Percentiles rank a stretch among this genome's conserved stretches.
These are phyloP conservation scores for Eupithecia abbreviata DNA, from an alignment of 2,888 invertebrate genomes.

Conservation along the genomic window DNA sequence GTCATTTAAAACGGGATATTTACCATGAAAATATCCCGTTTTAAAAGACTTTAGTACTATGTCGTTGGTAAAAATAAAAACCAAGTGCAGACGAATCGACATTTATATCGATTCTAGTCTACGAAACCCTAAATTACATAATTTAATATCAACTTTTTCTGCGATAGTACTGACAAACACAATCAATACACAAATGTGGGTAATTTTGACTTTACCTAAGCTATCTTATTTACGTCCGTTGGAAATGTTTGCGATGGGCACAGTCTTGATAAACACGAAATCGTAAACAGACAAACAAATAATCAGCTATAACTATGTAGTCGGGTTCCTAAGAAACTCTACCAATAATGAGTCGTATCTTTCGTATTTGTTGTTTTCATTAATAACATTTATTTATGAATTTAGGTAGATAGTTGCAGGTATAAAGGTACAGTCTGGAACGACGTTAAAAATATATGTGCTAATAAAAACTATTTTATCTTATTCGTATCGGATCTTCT, in stretches of 20 bases:
- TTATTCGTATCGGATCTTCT: background rate
- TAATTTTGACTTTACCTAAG: slow-evolving; percentile 36
- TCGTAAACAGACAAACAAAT: slow-evolving; percentile 36
- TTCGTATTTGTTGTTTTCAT: background rate
- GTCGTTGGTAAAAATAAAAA: too few relatives aligned
- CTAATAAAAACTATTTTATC: background rate
- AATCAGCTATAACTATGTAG: slow-evolving; percentile 7
- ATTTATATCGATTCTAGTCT: too few relatives aligned
- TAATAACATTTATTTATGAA: background rate
- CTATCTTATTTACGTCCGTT: slow-evolving; percentile 60
- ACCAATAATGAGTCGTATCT: background rate
- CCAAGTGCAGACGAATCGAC: too few relatives aligned
- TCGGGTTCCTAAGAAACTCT: background rate
- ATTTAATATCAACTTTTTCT: background rate
- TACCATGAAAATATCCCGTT: too few relatives aligned
- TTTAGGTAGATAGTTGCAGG: background rate
- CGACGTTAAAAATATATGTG: background rate
- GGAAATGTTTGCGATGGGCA: slow-evolving; percentile 67
- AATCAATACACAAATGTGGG: slow-evolving; percentile 3
- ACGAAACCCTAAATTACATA: too few relatives aligned
- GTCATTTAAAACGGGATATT: too few relatives aligned
- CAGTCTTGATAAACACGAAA: slow-evolving; percentile 58
- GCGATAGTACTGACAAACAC: background rate
- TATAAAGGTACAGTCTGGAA: background rate
- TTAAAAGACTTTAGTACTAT: too few relatives aligned